Evolutionary conservation across 2,113 vertebrate genomes (phyloP), one percentile per base, ranked within the genome.

Genomic region (Antigone vipio): DNA sequence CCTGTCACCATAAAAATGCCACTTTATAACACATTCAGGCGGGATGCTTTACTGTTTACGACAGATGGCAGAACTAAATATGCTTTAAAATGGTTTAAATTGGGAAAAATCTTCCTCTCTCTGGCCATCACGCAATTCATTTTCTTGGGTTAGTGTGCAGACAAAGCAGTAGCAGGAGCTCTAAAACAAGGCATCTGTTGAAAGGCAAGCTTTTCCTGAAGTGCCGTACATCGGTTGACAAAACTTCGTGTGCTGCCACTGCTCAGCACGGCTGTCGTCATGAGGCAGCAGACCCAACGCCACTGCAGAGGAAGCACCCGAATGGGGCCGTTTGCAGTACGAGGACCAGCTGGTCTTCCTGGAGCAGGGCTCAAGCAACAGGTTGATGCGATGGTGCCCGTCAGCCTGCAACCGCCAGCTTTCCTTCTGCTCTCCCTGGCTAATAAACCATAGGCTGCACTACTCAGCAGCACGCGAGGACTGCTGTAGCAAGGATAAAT

Each of bases 241-340:
- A 6, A 56, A 4, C 16, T 5, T 4, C 11, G 1, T 2, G 2
- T 11, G 19, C 38, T 29, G 29, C 53, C 2, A 4, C 26, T 22
- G 50, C 38, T 29, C 34, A 7, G 23, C 42, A 38, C 3, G 0
- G 49, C 35, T 17, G 21, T 34, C 32, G 34, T 10, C 3, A 1
- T 2, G 3, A 21, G 62, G 62, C 47, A 45, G 49, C 34, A 68
- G 27, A 12, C 44, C 40, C 0, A 11, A 7, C 23, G 4, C n/a
- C 26, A 1, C 60, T 4, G 23, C 16, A 6, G 47, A 18, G 3
- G 2, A 4, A 32, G 63, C 34, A 12, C 47, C 26, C 21, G 0
- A 13, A 20, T 3, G 1, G 21, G 47, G 29, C 23, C 13, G 8
- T 3, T 1, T 7, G 15, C 15, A 18, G 18, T 1, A 6, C 1